Evolutionary conservation across 2,113 vertebrate genomes (phyloP), one percentile per base, ranked within the genome.

Genomic region (Vulpes vulpes): DNA sequence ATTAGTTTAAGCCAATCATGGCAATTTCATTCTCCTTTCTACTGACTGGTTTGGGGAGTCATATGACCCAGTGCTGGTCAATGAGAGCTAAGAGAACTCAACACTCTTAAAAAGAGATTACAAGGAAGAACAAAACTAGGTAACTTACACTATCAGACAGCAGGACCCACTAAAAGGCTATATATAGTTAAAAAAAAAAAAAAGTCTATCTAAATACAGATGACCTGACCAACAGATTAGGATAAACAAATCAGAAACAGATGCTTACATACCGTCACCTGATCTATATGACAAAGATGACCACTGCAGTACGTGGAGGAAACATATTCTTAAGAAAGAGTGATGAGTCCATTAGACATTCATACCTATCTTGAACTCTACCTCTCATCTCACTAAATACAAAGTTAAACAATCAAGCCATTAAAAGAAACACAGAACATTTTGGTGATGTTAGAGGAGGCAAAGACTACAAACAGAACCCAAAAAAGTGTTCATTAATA

Each of bases 391-490:
- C 12, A 35, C 55, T 74, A 51, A 93, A 71, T 10, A 76, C 11
- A 94, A 81, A 71, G 19, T 43, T 89, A 90, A 82, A 84, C 10
- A 3, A 38, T 57, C 60, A 51, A 86, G 35, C 27, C 43, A 92
- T 57, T 30, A 76, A 65, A 84, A 43, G 15, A 94, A 95, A 94
- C 22, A 76, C 0, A 65, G n/a, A 64, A 89, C 6, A 89, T 43
- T 78, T 5, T 89, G 55, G 25, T 65, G 14, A 81, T 32, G n/a
- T 67, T 27, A 51, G 20, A 86, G 59, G 30, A 71, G 32, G 74
- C 67, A 95, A 57, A 85, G 35, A 89, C 10, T 92, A 87, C 38
- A 59, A 95, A 86, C 49, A 88, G 22, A 91, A 81, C 35, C 76
- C 65, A 91, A n/a, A 81, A 43, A 96, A 82, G 20, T 38, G 49